These are phyloP conservation scores for Cichlasoma orientale DNA, from an alignment of 2,797 vertebrate species.

Conservation along the genomic window DNA sequence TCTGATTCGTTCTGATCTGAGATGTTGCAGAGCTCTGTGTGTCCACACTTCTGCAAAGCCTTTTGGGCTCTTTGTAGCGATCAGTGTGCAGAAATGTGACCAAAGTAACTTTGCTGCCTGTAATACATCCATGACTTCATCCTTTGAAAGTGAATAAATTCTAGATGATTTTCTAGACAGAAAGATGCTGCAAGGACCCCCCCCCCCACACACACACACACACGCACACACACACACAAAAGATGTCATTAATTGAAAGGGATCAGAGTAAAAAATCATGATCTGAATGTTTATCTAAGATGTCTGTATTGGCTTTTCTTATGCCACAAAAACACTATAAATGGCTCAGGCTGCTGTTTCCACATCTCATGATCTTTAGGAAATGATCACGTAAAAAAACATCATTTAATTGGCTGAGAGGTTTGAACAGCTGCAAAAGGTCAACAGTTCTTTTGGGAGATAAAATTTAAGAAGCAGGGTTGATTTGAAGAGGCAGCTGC, in stretches of 20 bases:
- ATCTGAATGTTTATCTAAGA: neutral
- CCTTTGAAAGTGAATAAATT: neutral
- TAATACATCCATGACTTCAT: neutral
- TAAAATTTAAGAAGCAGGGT: neutral
- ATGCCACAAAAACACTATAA: too few relatives aligned
- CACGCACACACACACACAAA: too few relatives aligned
- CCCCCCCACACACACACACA: too few relatives aligned
- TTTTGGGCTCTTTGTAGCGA: neutral
- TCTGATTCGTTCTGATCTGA: neutral
- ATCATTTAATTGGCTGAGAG: neutral
- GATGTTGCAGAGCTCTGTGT: too few relatives aligned
- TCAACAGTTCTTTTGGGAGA: neutral
- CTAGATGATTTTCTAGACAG: neutral
- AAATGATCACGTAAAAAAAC: neutral
- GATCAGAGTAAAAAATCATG: neutral
- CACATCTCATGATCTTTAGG: accelerated
- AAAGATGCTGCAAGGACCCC: too few relatives aligned
- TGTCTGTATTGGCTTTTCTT: accelerated
- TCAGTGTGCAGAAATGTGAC: neutral
- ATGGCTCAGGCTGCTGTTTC: too few relatives aligned
- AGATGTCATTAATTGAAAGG: neutral
- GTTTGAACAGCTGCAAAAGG: neutral
- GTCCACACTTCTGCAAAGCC: neutral
- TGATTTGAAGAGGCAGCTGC: accelerated
- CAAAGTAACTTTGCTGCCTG: neutral